Evolutionary conservation across 2,888 invertebrate genomes (phyloP).

Genomic region (Minunthozetes semirufus): DNA sequence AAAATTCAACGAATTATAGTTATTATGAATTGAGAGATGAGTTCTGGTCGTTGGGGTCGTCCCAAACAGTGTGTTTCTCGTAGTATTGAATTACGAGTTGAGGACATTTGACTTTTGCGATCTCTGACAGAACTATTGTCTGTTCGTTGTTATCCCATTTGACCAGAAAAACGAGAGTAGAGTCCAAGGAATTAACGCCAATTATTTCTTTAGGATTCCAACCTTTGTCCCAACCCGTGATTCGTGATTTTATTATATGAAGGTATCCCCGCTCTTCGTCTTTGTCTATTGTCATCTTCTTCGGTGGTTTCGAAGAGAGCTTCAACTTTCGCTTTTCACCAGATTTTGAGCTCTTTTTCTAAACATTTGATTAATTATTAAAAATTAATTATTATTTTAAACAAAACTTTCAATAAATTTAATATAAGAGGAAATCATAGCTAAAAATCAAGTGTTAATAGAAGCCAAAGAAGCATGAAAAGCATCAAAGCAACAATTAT

Average conservation of each 20-base stretch:
- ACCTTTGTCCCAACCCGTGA: slow-evolving; percentile 13
- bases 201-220: slow-evolving; percentile 16
- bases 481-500: too few relatives aligned
- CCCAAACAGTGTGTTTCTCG: slow-evolving; percentile 2
- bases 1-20: too few relatives aligned
- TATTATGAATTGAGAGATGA: background rate
- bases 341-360: background rate
- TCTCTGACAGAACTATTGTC: slow-evolving; percentile 4
- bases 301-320: background rate
- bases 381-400: background rate
- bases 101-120: slow-evolving; percentile 10
- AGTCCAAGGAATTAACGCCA: background rate
- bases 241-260: background rate
- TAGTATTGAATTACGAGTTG: slow-evolving; percentile 26
- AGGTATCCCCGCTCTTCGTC: background rate
- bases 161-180: slow-evolving; percentile 4
- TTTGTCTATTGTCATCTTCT: background rate
- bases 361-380: background rate
- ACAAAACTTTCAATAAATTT: too few relatives aligned
- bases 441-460: too few relatives aligned
- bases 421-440: too few relatives aligned
- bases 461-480: too few relatives aligned
- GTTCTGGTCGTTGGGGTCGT: background rate
- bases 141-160: background rate
- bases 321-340: background rate